Evolutionary conservation across 2,797 vertebrate genomes (phyloP), one percentile per base, ranked within the genome.

Genomic region (Chelon auratus): DNA sequence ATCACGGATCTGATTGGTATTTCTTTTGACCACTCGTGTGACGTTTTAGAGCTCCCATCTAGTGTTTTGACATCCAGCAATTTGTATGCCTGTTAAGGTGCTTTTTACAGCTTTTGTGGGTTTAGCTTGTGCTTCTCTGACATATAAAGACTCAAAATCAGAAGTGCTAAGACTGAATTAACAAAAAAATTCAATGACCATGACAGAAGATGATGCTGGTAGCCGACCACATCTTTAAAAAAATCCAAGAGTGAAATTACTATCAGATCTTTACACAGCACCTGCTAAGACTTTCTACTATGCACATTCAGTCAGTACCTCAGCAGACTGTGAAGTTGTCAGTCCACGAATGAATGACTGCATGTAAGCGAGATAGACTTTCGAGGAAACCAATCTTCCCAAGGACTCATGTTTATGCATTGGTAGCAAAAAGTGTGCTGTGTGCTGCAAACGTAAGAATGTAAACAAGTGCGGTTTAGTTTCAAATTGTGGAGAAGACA

Each of bases 261-360:
- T 39, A 39, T 39, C 39, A 40, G 39, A 40, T 40, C 9, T 11
- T 3, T 11, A 40, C 9, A 11, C 9, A 48, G 53, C 58, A 50
- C 13, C 56, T 52, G 51, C 26, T 61, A 78, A 58, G 61, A 75
- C 77, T 80, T 83, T 76, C 40, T 58, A 56, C 33, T 43, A 52
- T 72, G 68, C 42, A 67, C 24, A 47, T 72, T 82, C 69, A 79
- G 80, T 80, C 73, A 64, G 26, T 30, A 54, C 58, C 70, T 82
- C 60, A 73, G 67, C 50, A 33, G 70, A 58, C 70, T 82, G 73
- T 75, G 68, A 78, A 77, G 58, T 54, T 48, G 67, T 22, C 33
- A 18, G 22, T 15, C 12, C 37, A 12, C 37, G 37, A 72, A 42
- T 55, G 17, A 61, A 22, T 20, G 22, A 62, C 26, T 62, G n/a